These are phyloP conservation scores for Valencia hispanica DNA, from an alignment of 2,797 vertebrate species.

Conservation along the genomic window DNA sequence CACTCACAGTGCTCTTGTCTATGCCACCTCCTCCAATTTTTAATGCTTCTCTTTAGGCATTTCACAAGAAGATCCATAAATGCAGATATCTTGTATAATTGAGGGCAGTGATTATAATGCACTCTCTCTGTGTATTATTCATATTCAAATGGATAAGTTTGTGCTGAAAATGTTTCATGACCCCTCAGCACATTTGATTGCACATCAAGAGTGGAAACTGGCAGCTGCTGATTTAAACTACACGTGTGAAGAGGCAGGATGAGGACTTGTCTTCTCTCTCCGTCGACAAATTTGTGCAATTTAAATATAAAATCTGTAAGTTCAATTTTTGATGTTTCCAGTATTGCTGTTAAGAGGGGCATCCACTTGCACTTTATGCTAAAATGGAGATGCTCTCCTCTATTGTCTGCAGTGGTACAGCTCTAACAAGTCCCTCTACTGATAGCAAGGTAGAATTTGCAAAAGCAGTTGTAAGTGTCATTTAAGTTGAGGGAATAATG, in stretches of 20 bases:
- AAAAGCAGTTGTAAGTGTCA: slow-evolving; percentile 56
- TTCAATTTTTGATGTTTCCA: slow-evolving; percentile 74
- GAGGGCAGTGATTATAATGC: slow-evolving; percentile 80
- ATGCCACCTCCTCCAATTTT: slow-evolving; percentile 51
- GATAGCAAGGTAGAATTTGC: slow-evolving; percentile 46
- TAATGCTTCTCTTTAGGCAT: slow-evolving; percentile 49
- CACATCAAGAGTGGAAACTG: slow-evolving; percentile 70
- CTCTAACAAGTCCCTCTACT: slow-evolving; percentile 47
- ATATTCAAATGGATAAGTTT: slow-evolving; percentile 79
- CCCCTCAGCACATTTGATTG: slow-evolving; percentile 74
- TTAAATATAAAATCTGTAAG: slow-evolving; percentile 73
- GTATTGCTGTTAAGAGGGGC: slow-evolving; percentile 63
- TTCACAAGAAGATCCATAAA: slow-evolving; percentile 61
- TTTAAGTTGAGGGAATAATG: slow-evolving; percentile 56
- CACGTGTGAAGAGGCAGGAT: slow-evolving; percentile 66
- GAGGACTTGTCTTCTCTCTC: slow-evolving; percentile 62
- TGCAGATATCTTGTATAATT: slow-evolving; percentile 77
- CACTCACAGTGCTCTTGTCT: slow-evolving; percentile 29
- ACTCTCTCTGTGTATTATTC: slow-evolving; percentile 77
- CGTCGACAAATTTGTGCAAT: slow-evolving; percentile 62
- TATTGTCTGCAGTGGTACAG: slow-evolving; percentile 35
- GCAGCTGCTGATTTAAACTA: slow-evolving; percentile 74
- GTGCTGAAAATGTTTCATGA: slow-evolving; percentile 69
- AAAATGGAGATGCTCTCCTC: slow-evolving; percentile 52
- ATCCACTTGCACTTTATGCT: slow-evolving; percentile 63